Evolutionary conservation across 2,113 vertebrate genomes (phyloP).

Genomic region (Gymnobelideus leadbeateri): DNA sequence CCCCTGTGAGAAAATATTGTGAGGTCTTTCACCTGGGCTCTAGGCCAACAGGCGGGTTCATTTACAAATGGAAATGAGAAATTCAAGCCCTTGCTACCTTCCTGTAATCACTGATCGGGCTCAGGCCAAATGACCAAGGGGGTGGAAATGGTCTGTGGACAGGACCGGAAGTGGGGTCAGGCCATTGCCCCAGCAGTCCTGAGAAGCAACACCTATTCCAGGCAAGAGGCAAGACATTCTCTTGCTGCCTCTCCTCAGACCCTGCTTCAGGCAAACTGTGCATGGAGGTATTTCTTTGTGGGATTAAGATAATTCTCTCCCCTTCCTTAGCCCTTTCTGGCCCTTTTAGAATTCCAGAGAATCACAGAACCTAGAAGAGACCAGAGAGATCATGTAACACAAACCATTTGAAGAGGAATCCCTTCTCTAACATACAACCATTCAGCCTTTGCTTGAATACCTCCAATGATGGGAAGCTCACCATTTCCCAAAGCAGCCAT

Average conservation of each 20-base stretch:
- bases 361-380: background rate
- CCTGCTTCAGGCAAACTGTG: background rate
- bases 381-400: background rate
- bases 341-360: background rate
- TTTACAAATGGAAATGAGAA: background rate
- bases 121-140: background rate
- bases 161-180: constrained; percentile 14
- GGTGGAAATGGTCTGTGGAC: constrained; percentile 20
- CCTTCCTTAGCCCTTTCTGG: background rate
- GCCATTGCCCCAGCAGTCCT: background rate
- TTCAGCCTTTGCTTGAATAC: background rate
- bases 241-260: background rate
- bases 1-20: background rate
- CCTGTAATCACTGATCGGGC: background rate
- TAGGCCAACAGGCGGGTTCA: background rate
- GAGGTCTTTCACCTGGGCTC: background rate
- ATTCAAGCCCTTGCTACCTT: background rate
- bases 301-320: background rate
- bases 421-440: background rate
- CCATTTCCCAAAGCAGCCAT: background rate
- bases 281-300: background rate
- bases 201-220: background rate
- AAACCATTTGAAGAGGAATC: background rate
- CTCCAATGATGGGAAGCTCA: background rate
- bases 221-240: fast-evolving